These are phyloP conservation scores for Dicranocentrus wangi DNA, from an alignment of 2,888 invertebrate genomes.

Conservation along the genomic window DNA sequence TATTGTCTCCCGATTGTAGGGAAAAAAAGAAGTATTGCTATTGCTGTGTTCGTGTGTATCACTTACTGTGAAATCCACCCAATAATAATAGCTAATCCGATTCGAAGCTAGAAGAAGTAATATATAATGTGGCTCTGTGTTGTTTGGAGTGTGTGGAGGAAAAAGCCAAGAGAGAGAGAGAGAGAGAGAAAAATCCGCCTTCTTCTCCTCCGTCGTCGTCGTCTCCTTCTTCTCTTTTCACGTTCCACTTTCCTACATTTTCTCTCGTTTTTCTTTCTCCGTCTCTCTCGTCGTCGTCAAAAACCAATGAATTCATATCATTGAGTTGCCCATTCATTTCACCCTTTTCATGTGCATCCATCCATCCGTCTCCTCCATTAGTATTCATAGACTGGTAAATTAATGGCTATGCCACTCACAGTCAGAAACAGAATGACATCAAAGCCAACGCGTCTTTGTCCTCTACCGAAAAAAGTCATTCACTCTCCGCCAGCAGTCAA, in stretches of 20 bases:
- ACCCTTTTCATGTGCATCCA: conserved; percentile 65
- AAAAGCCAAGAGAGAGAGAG: no score
- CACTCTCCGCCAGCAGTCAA: conserved; percentile 65
- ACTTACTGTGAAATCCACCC: conserved; percentile 59
- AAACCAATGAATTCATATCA: conserved; percentile 62
- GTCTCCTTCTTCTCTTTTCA: conserved; percentile 20
- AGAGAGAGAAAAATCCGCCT: conserved; percentile 49
- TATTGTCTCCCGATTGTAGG: conserved; percentile 55
- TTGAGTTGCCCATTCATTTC: conserved; percentile 63
- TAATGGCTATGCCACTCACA: conserved; percentile 67
- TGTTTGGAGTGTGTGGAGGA: no score
- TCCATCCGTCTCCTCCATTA: conserved; percentile 65
- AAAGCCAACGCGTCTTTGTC: conserved; percentile 66
- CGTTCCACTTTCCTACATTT: conserved; percentile 11
- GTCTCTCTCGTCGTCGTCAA: no score
- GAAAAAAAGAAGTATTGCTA: conserved; percentile 46
- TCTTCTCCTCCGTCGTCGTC: conserved; percentile 34
- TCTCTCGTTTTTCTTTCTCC: conserved; percentile 42
- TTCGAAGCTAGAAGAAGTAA: conserved; percentile 55
- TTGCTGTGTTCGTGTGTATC: conserved; percentile 58
- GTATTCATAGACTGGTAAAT: conserved; percentile 67
- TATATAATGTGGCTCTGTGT: conserved; percentile 50
- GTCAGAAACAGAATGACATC: conserved; percentile 67
- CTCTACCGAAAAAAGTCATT: conserved; percentile 66
- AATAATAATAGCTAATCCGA: conserved; percentile 63